Evolutionary conservation across 2,888 invertebrate genomes (phyloP).

Genomic region (Agriopis leucophaearia): DNA sequence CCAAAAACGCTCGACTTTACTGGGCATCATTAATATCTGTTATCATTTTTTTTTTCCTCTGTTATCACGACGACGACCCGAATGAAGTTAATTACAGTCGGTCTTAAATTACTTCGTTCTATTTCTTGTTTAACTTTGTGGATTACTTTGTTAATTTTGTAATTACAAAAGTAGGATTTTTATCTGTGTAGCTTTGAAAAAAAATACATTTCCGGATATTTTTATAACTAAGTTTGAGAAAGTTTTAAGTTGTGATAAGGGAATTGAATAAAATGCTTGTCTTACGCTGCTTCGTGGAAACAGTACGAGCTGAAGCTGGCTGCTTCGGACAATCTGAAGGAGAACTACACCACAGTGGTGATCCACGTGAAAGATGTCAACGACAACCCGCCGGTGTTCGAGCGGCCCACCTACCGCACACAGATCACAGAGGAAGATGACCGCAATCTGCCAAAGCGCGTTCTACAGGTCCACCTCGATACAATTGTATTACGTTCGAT

Average conservation of each 20-base stretch:
- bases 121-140: slow-evolving; percentile 59
- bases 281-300: slow-evolving; percentile 49
- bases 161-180: slow-evolving; percentile 60
- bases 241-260: slow-evolving; percentile 32
- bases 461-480: slow-evolving; percentile 91
- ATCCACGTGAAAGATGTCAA: slow-evolving; percentile 99
- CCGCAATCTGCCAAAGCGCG: slow-evolving; percentile 96
- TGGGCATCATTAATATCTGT: slow-evolving; percentile 43
- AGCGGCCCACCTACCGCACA: slow-evolving; percentile 96
- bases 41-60: slow-evolving; percentile 50
- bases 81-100: slow-evolving; percentile 64
- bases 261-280: slow-evolving; percentile 38
- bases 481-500: slow-evolving; percentile 85
- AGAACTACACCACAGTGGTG: slow-evolving; percentile 98
- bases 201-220: slow-evolving; percentile 42
- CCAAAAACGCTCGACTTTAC: slow-evolving; percentile 34
- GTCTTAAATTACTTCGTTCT: slow-evolving; percentile 58
- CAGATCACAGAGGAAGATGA: slow-evolving; percentile 99
- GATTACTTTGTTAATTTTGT: slow-evolving; percentile 64
- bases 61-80: slow-evolving; percentile 53
- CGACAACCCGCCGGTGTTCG: slow-evolving; percentile 99
- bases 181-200: slow-evolving; percentile 47
- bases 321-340: slow-evolving; percentile 98
- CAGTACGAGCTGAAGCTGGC: slow-evolving; percentile 98
- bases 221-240: slow-evolving; percentile 30